Evolutionary conservation across 1,140 invertebrate species (phyloP).

Genomic region (Amyelois transitella): DNA sequence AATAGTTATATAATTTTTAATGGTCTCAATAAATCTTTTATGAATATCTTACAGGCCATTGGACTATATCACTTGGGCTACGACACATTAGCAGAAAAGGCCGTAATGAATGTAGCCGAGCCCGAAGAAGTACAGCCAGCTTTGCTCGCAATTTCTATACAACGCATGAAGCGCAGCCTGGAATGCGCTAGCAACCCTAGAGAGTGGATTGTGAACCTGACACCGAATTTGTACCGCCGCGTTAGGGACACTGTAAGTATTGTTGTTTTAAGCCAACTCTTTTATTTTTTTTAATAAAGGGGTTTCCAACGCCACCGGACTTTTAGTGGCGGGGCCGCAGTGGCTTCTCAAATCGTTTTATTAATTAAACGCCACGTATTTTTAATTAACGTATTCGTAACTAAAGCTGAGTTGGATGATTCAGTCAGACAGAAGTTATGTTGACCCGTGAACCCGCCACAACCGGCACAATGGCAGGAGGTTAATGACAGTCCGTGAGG

Average conservation of each 20-base stretch:
- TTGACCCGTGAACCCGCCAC: too few relatives aligned
- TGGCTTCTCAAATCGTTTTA: too few relatives aligned
- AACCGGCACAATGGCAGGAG: too few relatives aligned
- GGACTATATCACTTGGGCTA: slow-evolving; percentile 54
- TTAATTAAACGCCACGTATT: too few relatives aligned
- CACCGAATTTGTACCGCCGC: slow-evolving; percentile 56
- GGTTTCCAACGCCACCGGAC: not conserved
- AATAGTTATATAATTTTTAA: too few relatives aligned
- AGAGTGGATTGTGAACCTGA: slow-evolving; percentile 56
- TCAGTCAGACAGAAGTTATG: too few relatives aligned
- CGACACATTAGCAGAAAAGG: slow-evolving; percentile 41
- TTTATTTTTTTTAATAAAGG: not conserved
- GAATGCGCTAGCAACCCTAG: slow-evolving; percentile 48
- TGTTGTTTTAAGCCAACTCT: too few relatives aligned
- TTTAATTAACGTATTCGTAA: too few relatives aligned
- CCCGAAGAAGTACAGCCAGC: slow-evolving; percentile 36
- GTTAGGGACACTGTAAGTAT: slow-evolving; percentile 48
- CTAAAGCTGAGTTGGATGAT: too few relatives aligned
- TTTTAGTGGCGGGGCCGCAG: too few relatives aligned
- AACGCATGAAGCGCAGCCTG: slow-evolving; percentile 51
- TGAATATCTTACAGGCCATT: slow-evolving; percentile 33
- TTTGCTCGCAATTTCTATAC: slow-evolving; percentile 49
- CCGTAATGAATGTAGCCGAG: slow-evolving; percentile 28
- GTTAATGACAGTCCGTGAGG: too few relatives aligned
- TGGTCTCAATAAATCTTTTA: too few relatives aligned